These are phyloP conservation scores for Leucophenga montana DNA, from an alignment of 2,888 invertebrate genomes.

Conservation along the genomic window DNA sequence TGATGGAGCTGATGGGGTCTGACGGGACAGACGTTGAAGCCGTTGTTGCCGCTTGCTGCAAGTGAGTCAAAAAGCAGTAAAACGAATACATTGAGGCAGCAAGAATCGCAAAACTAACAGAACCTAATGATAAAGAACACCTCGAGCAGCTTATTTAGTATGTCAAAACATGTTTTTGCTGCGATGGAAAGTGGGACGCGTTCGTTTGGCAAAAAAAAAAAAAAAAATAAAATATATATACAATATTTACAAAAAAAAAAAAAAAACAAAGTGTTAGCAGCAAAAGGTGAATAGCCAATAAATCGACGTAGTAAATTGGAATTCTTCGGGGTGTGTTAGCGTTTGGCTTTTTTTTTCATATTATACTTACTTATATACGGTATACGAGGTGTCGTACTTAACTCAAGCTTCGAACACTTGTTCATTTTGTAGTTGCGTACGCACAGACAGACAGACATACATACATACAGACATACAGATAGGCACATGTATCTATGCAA, in stretches of 20 bases:
- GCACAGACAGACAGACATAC: slow-evolving; percentile 33
- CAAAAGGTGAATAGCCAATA: slow-evolving; percentile 72
- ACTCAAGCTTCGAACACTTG: too few relatives aligned
- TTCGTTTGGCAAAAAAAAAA: background rate
- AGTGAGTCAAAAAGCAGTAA: slow-evolving; percentile 64
- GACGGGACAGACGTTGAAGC: slow-evolving; percentile 39
- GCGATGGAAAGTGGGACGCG: slow-evolving; percentile 61
- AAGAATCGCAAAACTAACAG: slow-evolving; percentile 64
- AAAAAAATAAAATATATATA: background rate
- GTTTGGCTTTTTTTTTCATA: slow-evolving; percentile 30
- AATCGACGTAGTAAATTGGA: slow-evolving; percentile 68
- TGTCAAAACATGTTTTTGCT: slow-evolving; percentile 63
- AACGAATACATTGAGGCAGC: slow-evolving; percentile 59
- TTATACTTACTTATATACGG: slow-evolving; percentile 31
- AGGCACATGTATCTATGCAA: too few relatives aligned
- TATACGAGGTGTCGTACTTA: too few relatives aligned
- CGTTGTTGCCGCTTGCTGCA: slow-evolving; percentile 44
- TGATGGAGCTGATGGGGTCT: slow-evolving; percentile 41
- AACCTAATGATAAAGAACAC: slow-evolving; percentile 64
- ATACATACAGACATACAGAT: too few relatives aligned
- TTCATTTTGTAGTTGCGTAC: slow-evolving; percentile 2
- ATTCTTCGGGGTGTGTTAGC: slow-evolving; percentile 55
- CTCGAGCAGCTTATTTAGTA: slow-evolving; percentile 63
- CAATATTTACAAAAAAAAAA: slow-evolving; percentile 2
- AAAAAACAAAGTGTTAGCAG: slow-evolving; percentile 32